Percentiles rank a stretch among this genome's conserved stretches.
Conservation (phyloP, 1,140 invertebrate genomes). For the Argopecten irradians region DNA sequence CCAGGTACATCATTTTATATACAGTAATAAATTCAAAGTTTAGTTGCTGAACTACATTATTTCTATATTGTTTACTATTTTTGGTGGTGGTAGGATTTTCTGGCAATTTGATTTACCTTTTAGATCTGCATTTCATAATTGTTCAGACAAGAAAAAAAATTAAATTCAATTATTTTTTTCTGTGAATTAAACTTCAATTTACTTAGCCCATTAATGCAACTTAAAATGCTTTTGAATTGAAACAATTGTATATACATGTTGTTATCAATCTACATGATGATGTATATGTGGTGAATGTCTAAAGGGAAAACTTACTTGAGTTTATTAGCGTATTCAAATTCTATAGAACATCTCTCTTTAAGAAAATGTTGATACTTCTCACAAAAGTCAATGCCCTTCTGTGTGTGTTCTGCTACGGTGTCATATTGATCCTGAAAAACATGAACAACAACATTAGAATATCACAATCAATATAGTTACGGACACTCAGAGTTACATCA, state of each 20-base stretch:
- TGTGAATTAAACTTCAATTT: too few relatives aligned
- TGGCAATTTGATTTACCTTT: too few relatives aligned
- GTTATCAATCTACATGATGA: not conserved
- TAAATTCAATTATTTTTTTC: too few relatives aligned
- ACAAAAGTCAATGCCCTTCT: constrained; percentile 98
- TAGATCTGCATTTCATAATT: too few relatives aligned
- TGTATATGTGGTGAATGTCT: not conserved
- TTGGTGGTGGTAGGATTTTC: too few relatives aligned
- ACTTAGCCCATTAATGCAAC: constrained; percentile 54
- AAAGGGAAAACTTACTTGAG: constrained; percentile 85
- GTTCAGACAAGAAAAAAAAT: too few relatives aligned
- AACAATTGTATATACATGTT: not conserved
- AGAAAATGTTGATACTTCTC: constrained; percentile 96
- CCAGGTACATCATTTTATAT: too few relatives aligned
- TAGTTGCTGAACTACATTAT: too few relatives aligned
- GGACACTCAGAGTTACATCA: constrained; percentile 5
- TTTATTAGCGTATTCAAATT: constrained; percentile 96
- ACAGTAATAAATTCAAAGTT: too few relatives aligned
- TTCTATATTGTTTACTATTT: too few relatives aligned
- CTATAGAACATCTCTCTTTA: constrained; percentile 94
- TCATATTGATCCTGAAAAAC: constrained; percentile 95
- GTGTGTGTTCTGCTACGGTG: constrained; percentile 94
- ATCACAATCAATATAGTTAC: not conserved
- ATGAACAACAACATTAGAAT: constrained; percentile 34
- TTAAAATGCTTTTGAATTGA: not conserved